A percentile compares a stretch with the other conserved stretches of the same genome.
Conservation (phyloP, 2,797 vertebrate genomes). For the Fundulus diaphanus region DNA sequence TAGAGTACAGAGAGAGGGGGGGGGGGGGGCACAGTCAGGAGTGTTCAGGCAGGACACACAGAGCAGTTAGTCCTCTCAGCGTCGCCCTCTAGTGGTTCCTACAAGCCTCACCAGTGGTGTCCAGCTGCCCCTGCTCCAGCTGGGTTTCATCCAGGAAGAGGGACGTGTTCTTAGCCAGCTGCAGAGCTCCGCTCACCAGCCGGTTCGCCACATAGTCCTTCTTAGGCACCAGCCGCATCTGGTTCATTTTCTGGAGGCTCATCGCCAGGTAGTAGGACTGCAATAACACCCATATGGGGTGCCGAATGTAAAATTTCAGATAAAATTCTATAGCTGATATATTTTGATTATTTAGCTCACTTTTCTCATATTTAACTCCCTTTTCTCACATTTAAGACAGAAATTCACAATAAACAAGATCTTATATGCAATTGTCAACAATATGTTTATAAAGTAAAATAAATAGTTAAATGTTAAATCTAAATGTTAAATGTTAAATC, state of each 20-base stretch:
- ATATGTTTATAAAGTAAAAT: too few relatives aligned
- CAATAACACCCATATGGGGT: constrained; percentile 12
- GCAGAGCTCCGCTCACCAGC: constrained; percentile 89
- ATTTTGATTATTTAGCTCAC: too few relatives aligned
- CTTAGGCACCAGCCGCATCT: constrained; percentile 86
- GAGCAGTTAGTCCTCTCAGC: constrained; percentile 9
- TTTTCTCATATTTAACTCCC: too few relatives aligned
- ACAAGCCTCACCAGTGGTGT: constrained; percentile 83
- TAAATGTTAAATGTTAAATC: too few relatives aligned
- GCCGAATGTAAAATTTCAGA: too few relatives aligned
- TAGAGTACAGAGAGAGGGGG: constrained; percentile 61
- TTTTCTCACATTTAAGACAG: too few relatives aligned
- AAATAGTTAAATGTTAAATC: too few relatives aligned
- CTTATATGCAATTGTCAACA: too few relatives aligned
- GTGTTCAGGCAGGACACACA: neutral
- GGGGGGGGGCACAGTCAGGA: constrained; percentile 2
- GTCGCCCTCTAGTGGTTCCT: constrained; percentile 31
- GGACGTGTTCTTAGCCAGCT: constrained; percentile 90
- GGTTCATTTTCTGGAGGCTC: constrained; percentile 97
- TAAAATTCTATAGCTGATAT: too few relatives aligned
- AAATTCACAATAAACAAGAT: too few relatives aligned
- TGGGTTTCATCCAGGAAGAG: constrained; percentile 94
- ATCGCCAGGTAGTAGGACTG: constrained; percentile 92
- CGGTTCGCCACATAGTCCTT: constrained; percentile 96
- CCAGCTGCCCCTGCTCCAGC: constrained; percentile 95